These are phyloP conservation scores for Alfaro cultratus DNA, from an alignment of 2,797 vertebrate genomes.

Conservation along the genomic window DNA sequence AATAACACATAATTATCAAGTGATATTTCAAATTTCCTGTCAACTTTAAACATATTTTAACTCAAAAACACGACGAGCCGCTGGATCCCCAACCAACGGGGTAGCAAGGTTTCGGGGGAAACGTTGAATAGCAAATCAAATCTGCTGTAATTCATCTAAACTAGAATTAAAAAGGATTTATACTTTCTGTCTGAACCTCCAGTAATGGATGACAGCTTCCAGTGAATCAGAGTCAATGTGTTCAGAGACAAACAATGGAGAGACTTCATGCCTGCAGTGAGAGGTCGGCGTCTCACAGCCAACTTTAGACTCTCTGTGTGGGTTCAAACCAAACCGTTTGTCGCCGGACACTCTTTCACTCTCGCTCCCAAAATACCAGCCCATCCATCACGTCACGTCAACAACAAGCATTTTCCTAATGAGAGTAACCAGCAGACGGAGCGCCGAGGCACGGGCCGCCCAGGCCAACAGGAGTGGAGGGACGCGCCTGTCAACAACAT, in stretches of 20 bases:
- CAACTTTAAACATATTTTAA: too few relatives aligned
- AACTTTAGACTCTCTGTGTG: slow-evolving; percentile 11
- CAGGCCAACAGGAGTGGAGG: slow-evolving; percentile 33
- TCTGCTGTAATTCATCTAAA: not conserved
- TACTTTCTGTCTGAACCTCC: not conserved
- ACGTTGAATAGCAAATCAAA: not conserved
- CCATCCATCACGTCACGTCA: slow-evolving; percentile 66
- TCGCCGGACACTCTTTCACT: slow-evolving; percentile 49
- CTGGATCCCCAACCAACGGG: too few relatives aligned
- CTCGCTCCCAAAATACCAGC: slow-evolving; percentile 57
- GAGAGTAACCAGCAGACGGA: slow-evolving; percentile 63
- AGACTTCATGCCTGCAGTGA: not conserved
- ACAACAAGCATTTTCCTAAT: slow-evolving; percentile 74
- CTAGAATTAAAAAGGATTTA: not conserved
- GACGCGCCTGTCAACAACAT: slow-evolving; percentile 49
- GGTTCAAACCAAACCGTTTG: slow-evolving; percentile 33
- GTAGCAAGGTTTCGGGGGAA: too few relatives aligned
- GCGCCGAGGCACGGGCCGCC: slow-evolving; percentile 36
- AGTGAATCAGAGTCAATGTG: not conserved
- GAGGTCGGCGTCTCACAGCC: slow-evolving; percentile 40
- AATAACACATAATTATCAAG: too few relatives aligned
- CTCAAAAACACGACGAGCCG: too few relatives aligned
- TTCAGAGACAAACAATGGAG: slow-evolving; percentile 11
- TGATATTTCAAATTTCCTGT: too few relatives aligned
- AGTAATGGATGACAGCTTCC: not conserved